Percentiles rank a stretch among this genome's conserved stretches.
Conservation (phyloP, 2,113 vertebrate species). For the Dipodomys spectabilis region DNA sequence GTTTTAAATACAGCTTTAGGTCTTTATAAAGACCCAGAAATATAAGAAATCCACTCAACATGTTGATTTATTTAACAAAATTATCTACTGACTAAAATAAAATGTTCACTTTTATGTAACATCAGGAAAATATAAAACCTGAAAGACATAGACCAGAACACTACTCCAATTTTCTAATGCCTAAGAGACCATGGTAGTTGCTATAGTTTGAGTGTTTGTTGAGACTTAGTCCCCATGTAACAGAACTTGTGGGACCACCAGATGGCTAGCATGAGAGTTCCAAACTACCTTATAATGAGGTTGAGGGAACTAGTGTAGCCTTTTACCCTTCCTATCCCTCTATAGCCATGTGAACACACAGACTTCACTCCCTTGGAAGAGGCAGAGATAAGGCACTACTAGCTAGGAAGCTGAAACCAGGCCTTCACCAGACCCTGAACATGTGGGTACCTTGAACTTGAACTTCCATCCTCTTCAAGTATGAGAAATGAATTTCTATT, state of each 20-base stretch:
- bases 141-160: background rate
- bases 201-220: background rate
- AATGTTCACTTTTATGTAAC: background rate
- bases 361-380: background rate
- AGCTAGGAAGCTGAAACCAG: background rate
- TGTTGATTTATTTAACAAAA: constrained; percentile 33
- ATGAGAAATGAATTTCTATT: background rate
- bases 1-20: constrained; percentile 1
- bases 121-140: constrained; percentile 13
- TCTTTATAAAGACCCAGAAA: constrained; percentile 9
- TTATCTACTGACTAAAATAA: constrained; percentile 41
- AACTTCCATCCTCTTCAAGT: background rate
- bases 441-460: background rate
- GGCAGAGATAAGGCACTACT: background rate
- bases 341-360: background rate
- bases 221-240: background rate
- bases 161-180: background rate
- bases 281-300: too few relatives aligned
- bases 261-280: too few relatives aligned
- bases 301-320: background rate
- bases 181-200: background rate
- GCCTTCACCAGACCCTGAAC: background rate
- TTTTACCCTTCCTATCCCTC: background rate
- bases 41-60: background rate
- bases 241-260: background rate